Conservation (phyloP, 2,113 vertebrate species). For the Psittacula cyanocephala region DNA sequence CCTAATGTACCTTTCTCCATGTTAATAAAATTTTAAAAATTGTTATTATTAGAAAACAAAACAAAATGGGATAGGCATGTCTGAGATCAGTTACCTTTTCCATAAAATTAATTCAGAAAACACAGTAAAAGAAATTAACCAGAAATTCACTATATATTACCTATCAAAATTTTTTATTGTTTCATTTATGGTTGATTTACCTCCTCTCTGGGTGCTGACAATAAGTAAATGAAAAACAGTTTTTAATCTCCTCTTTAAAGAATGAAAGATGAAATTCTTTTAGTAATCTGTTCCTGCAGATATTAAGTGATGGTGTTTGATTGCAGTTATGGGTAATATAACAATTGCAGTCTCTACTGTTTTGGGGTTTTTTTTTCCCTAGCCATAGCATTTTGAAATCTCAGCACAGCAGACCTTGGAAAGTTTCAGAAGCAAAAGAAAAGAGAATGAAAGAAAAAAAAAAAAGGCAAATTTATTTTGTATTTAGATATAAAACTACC, state of each 20-base stretch:
- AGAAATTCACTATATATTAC: neutral
- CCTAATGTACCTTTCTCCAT: neutral
- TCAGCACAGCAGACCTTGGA: neutral
- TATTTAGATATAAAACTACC: neutral
- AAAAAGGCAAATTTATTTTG: neutral
- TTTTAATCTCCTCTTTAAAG: slow-evolving; percentile 4
- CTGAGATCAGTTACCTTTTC: neutral
- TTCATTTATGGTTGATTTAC: neutral
- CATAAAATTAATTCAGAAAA: neutral
- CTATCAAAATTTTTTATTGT: neutral
- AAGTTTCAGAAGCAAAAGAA: neutral
- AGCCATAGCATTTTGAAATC: neutral
- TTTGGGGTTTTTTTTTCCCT: neutral
- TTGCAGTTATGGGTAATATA: neutral
- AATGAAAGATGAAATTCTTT: neutral
- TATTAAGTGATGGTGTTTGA: neutral
- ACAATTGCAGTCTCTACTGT: neutral
- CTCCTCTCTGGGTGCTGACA: neutral
- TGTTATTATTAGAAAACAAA: neutral
- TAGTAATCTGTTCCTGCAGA: neutral
- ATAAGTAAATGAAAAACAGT: neutral
- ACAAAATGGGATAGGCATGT: neutral
- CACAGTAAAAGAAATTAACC: neutral
- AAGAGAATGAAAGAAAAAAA: neutral
- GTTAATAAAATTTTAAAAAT: neutral